Base-by-base conservation (phyloP, 2,113 vertebrate species). In the Myotis davidii region DNA sequence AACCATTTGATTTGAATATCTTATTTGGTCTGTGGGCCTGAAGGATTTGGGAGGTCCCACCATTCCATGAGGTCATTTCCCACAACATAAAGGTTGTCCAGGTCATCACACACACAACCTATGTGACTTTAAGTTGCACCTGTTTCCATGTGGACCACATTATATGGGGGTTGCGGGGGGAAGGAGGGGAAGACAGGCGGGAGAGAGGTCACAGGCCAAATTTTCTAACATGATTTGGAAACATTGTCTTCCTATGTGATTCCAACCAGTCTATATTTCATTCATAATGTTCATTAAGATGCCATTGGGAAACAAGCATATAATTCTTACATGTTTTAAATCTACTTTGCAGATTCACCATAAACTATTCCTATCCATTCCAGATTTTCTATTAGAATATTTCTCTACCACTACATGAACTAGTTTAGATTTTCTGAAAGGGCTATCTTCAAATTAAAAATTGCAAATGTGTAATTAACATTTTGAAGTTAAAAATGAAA, bases 401-500 rank as follows among this genome's bases (percentile, higher is more conserved):
- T 54, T 94, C 34, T 32, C 34, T 16, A 94, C n/a, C 54, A 81
- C 64, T 17, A 73, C 17, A 84, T 50, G 73, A 85, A 94, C 77
- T 86, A 74, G 21, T 94, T 93, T 50, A 23, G 73, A 29, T 88
- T 69, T 90, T 12, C 23, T 82, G 6, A 91, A 85, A 65, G 70
- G 25, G 6, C 42, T 6, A 73, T 52, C 87, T 90, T 84, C 70
- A 91, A 88, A 65, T 61, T 81, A 84, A 82, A 72, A 67, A 50
- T 56, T 93, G 4, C 21, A 92, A 39, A 72, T 67, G 20, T 45
- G 10, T 27, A 61, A 61, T 78, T 52, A 84, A 48, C 67, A 56
- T 72, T 77, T 82, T 92, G 59, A 91, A 94, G 59, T 69, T n/a
- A 78, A 52, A 94, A 87, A 61, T 64, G 21, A 87, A 95, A 86